These are phyloP conservation scores for Saccostrea cuccullata DNA, from an alignment of 1,140 invertebrate genomes.

Conservation along the genomic window DNA sequence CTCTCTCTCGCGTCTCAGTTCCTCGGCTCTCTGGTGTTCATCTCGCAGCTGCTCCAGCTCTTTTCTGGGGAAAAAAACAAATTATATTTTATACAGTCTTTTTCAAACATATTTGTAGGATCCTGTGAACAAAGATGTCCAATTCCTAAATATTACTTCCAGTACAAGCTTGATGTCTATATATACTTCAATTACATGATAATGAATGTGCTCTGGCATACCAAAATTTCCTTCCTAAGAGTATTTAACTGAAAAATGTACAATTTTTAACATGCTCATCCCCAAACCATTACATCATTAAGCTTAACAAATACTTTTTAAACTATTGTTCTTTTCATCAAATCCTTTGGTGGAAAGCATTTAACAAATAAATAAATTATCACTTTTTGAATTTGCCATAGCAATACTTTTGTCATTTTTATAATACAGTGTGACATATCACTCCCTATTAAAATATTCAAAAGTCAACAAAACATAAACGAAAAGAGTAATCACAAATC, in stretches of 20 bases:
- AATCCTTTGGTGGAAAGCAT: not conserved
- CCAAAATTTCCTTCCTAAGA: not conserved
- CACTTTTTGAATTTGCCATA: not conserved
- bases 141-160: not conserved
- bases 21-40: slow-evolving; percentile 66
- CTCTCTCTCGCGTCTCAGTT: slow-evolving; percentile 64
- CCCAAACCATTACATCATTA: not conserved
- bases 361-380: not conserved
- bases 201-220: not conserved
- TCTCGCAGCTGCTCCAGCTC: slow-evolving; percentile 67
- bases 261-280: not conserved
- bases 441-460: not conserved
- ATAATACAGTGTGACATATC: not conserved
- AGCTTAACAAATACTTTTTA: not conserved
- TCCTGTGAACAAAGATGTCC: not conserved
- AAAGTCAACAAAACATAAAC: not conserved
- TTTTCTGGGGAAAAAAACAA: slow-evolving; percentile 61
- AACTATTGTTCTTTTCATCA: not conserved
- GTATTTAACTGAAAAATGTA: not conserved
- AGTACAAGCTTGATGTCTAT: not conserved
- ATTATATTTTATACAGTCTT: not conserved
- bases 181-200: not conserved
- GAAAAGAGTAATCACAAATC: not conserved
- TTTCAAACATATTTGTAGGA: not conserved
- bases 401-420: not conserved